Evolutionary conservation across 1,140 invertebrate species (phyloP).

Genomic region (Drosophila biarmipes): DNA sequence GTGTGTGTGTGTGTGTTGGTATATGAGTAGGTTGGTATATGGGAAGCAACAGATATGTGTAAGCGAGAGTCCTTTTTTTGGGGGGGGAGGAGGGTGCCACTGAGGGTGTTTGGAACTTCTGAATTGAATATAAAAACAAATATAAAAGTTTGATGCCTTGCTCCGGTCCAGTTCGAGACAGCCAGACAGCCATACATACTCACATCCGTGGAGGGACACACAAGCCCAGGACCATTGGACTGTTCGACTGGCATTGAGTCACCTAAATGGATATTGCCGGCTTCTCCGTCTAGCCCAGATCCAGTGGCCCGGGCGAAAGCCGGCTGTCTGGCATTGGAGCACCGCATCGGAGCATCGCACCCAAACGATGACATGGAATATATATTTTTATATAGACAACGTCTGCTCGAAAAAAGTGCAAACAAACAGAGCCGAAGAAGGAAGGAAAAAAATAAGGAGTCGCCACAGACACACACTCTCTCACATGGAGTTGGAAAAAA

Average conservation of each 20-base stretch:
- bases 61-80: constrained; percentile 23
- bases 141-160: constrained; percentile 73
- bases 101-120: constrained; percentile 54
- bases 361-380: constrained; percentile 69
- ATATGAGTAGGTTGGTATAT: not conserved
- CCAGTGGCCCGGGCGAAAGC: constrained; percentile 36
- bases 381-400: constrained; percentile 82
- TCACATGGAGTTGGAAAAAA: constrained; percentile 68
- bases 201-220: constrained; percentile 2
- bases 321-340: constrained; percentile 62
- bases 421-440: constrained; percentile 67
- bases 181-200: constrained; percentile 8
- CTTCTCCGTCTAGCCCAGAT: constrained; percentile 60
- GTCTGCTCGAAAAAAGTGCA: constrained; percentile 79
- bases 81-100: too few species aligned
- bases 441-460: constrained; percentile 64
- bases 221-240: constrained; percentile 22
- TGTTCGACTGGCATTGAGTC: constrained; percentile 61
- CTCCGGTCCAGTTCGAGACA: constrained; percentile 2
- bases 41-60: constrained; percentile 56
- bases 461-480: constrained; percentile 43
- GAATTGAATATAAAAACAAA: constrained; percentile 81
- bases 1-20: constrained; percentile 7
- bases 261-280: constrained; percentile 70
- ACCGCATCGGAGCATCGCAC: constrained; percentile 56